phyloP scores from a whole-genome alignment of 2,113 vertebrate species.

The Monarcha castaneiventris region DNA sequence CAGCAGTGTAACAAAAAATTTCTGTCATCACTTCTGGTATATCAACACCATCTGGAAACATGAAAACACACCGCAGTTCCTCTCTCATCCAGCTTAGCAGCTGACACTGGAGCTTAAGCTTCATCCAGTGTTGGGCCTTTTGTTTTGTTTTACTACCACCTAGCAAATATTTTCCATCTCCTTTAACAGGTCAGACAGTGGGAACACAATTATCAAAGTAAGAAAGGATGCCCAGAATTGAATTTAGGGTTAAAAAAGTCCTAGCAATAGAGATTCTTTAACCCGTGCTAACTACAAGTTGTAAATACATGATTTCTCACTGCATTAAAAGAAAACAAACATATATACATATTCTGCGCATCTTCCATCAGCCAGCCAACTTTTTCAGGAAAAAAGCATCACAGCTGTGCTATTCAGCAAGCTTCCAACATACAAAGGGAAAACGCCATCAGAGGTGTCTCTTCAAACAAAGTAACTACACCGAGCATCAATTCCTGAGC shows the following conservation, averaged over 20 bases:
- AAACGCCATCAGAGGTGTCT: background rate
- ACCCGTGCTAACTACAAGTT: background rate
- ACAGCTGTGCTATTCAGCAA: background rate
- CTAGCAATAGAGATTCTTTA: background rate
- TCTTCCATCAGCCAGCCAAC: background rate
- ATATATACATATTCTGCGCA: background rate
- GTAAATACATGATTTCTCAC: background rate
- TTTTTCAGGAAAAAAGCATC: background rate
- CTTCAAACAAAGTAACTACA: background rate
- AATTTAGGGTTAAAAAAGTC: background rate
- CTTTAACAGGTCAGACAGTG: background rate
- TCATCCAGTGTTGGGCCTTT: background rate
- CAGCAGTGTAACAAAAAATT: background rate
- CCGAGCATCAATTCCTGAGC: background rate
- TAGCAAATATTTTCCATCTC: background rate
- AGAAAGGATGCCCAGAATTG: background rate
- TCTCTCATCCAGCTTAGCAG: background rate
- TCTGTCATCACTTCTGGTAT: background rate
- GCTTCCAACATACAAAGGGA: background rate
- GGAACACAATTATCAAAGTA: background rate
- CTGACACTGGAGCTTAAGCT: background rate
- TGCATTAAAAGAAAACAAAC: background rate
- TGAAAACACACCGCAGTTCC: accelerated
- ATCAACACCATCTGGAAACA: background rate
- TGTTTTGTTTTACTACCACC: background rate